phyloP scores from a whole-genome alignment of 2,797 vertebrate genomes.

The Lithobates pipiens region DNA sequence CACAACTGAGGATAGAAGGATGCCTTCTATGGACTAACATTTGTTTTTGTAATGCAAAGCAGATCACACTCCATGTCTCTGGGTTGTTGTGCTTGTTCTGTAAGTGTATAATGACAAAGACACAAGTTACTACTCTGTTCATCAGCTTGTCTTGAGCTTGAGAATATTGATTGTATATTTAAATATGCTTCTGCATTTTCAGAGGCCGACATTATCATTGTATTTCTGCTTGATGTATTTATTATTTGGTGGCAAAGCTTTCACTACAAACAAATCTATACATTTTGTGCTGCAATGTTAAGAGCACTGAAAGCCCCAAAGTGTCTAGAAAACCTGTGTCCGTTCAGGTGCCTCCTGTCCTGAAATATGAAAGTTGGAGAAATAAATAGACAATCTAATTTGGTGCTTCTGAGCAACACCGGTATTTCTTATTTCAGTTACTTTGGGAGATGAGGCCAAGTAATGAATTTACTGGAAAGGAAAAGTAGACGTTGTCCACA shows the following conservation, averaged over 20 bases:
- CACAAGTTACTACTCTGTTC: not conserved
- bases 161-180: conserved; percentile 6
- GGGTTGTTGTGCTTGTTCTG: not conserved
- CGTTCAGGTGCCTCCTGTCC: no score
- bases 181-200: not conserved
- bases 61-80: conserved; percentile 19
- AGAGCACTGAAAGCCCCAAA: no score
- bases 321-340: no score
- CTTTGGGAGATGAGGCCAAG: no score
- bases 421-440: no score
- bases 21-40: conserved; percentile 1
- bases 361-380: no score
- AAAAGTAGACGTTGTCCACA: no score
- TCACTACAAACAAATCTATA: not conserved
- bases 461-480: no score
- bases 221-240: conserved; percentile 14
- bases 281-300: no score
- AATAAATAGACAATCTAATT: no score
- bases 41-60: not conserved
- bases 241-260: not conserved
- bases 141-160: not conserved
- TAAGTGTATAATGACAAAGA: not conserved
- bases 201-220: not conserved
- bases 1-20: conserved; percentile 4
- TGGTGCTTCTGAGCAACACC: no score